phyloP scores from a whole-genome alignment of 1,140 invertebrate species.

The Lordiphosa clarofinis region DNA sequence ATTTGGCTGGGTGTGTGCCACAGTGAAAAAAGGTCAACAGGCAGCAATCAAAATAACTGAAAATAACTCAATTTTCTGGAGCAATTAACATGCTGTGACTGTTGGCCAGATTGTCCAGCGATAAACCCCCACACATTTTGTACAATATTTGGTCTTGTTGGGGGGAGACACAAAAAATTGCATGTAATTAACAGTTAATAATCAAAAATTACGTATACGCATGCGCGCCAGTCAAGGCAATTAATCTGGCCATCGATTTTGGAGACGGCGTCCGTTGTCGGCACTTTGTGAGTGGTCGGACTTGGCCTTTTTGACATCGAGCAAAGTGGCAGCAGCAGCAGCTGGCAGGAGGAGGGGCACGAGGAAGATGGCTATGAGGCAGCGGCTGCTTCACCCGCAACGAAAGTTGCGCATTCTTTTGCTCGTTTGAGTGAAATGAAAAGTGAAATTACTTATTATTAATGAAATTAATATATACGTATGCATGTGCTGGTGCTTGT shows the following conservation, averaged over 20 bases:
- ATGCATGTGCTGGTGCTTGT: slow-evolving; percentile 39
- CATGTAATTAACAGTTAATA: slow-evolving; percentile 71
- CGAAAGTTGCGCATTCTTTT: slow-evolving; percentile 71
- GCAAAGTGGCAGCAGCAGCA: slow-evolving; percentile 17
- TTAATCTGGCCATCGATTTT: slow-evolving; percentile 68
- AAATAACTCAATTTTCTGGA: slow-evolving; percentile 75
- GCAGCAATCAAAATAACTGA: slow-evolving; percentile 73
- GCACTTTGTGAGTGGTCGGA: slow-evolving; percentile 28
- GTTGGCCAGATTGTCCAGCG: slow-evolving; percentile 23
- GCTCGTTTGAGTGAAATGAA: slow-evolving; percentile 62
- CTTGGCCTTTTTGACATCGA: slow-evolving; percentile 58
- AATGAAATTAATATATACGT: slow-evolving; percentile 77
- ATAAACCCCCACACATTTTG: slow-evolving; percentile 58
- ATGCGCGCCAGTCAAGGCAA: slow-evolving; percentile 55
- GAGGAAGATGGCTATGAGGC: background rate
- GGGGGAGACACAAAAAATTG: slow-evolving; percentile 33
- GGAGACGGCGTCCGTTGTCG: slow-evolving; percentile 32
- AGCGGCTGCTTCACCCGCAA: slow-evolving; percentile 57
- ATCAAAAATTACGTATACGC: slow-evolving; percentile 72
- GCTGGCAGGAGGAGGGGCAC: slow-evolving; percentile 1
- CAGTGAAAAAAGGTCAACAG: slow-evolving; percentile 62
- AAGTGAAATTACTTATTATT: slow-evolving; percentile 78
- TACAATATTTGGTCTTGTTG: slow-evolving; percentile 38
- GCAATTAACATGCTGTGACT: slow-evolving; percentile 68
- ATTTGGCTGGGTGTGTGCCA: slow-evolving; percentile 64